These are phyloP conservation scores for Aurelia aurita DNA, from an alignment of 30 jellyfish, hydroid and myxozoan genomes.

Conservation along the genomic window DNA sequence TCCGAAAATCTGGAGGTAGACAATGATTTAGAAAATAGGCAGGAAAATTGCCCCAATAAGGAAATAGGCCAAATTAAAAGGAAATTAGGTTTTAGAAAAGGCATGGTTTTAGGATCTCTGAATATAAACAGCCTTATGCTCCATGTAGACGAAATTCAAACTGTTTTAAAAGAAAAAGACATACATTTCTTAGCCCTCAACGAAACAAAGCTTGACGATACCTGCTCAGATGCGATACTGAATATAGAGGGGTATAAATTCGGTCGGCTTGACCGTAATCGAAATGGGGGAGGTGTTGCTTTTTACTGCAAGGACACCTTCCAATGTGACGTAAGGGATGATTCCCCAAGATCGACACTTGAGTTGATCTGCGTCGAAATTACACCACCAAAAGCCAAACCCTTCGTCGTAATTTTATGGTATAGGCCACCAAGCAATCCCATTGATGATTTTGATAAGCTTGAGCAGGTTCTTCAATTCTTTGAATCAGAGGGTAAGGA, in stretches of 20 bases:
- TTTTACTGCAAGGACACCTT: too few species aligned
- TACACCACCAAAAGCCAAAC: too few species aligned
- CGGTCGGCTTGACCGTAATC: neutral
- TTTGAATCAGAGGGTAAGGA: conserved; percentile 3
- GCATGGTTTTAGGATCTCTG: too few species aligned
- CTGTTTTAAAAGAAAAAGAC: neutral
- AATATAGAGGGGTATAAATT: neutral
- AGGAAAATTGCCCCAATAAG: too few species aligned
- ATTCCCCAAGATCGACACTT: neutral
- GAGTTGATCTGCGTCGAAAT: too few species aligned
- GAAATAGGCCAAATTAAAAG: too few species aligned
- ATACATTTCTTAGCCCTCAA: neutral
- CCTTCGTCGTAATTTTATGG: neutral
- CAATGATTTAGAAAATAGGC: too few species aligned
- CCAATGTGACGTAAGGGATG: neutral
- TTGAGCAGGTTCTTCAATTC: neutral
- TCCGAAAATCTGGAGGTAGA: neutral
- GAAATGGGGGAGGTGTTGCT: too few species aligned
- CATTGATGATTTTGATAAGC: neutral
- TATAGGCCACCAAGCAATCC: neutral
- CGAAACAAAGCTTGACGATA: neutral
- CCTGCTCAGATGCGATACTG: neutral
- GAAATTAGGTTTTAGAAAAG: too few species aligned
- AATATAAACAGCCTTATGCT: too few species aligned
- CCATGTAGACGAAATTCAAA: conserved; percentile 1